Base-by-base conservation (phyloP, 2,888 invertebrate species). In the Cerastoderma edule region DNA sequence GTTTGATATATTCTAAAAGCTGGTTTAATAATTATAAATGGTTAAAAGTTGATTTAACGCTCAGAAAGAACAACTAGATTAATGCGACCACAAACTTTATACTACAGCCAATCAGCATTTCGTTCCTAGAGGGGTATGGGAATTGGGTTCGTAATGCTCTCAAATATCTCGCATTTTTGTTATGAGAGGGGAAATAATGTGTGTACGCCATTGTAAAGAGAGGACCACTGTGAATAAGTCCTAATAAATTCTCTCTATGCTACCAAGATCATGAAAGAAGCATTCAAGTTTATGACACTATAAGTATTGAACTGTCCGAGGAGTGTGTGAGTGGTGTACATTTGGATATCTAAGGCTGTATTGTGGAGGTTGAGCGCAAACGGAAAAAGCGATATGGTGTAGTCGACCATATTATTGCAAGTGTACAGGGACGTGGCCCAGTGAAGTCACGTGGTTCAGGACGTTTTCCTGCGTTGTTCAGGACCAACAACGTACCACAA, bases 401-500 rank as follows among this genome's bases (percentile, higher is more conserved):
- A 71, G 73, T 66, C 68, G 39, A 60, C 60, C 64, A 66, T 69
- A 57, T 39, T 16, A 44, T 46, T n/a, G 10, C 69, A 53, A 65
- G 67, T 71, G 72, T 69, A 75, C 75, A 83, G 81, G 88, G 87
- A 89, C 89, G 89, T 89, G 88, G 88, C 85, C 85, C 57, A 67
- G 32, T 39, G 22, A 66, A 50, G 88, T 89, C 89, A 89, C 89
- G 89, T 89, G 89, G 88, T 89, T 64, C 72, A 67, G 70, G 72
- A 60, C 56, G 46, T 70, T 60, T 70, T 70, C 46, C 24, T 28
- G 48, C 39, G 35, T 60, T 67, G 67, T 46, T 57, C 19, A 16
- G 44, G 48, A 50, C 6, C 16, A 46, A 6, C 16, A 48, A 69
- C 24, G 32, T 46, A 28, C 30, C 8, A 2, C 10, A 22, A 19